Evolutionary conservation across 2,888 invertebrate genomes (phyloP).

Genomic region (Hydropsyche betteni): DNA sequence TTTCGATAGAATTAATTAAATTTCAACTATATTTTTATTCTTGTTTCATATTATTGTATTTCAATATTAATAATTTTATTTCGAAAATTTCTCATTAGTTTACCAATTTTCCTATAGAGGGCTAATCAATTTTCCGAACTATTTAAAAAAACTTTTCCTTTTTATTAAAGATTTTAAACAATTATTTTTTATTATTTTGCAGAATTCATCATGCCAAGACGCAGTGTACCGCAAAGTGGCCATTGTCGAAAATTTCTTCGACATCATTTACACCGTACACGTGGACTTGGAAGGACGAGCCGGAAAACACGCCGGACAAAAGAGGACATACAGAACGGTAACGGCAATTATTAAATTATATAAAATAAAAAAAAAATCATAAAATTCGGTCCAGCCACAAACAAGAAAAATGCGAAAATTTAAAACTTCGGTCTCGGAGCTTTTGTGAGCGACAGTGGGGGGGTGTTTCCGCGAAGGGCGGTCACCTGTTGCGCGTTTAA

Average conservation of each 20-base stretch:
- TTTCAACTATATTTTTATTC: too few species aligned
- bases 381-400: background rate
- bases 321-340: conserved; percentile 95
- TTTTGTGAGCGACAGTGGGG: too few species aligned
- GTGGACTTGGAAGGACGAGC: conserved; percentile 91
- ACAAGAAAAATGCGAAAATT: background rate
- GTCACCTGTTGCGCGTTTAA: conserved; percentile 43
- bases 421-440: background rate
- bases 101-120: conserved; percentile 1
- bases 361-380: background rate
- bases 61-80: too few species aligned
- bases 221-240: conserved; percentile 91
- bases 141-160: too few species aligned
- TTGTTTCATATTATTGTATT: too few species aligned
- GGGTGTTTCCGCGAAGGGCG: conserved; percentile 39
- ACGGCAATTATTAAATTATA: background rate
- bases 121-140: too few species aligned
- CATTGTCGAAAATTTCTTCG: conserved; percentile 96
- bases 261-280: conserved; percentile 95
- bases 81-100: background rate
- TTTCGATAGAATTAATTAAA: too few species aligned
- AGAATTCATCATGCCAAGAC: conserved; percentile 76
- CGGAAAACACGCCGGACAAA: conserved; percentile 97
- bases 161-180: background rate
- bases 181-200: conserved; percentile 60